Conservation (phyloP, 2,888 invertebrate genomes). For the Leucoma salicis region DNA sequence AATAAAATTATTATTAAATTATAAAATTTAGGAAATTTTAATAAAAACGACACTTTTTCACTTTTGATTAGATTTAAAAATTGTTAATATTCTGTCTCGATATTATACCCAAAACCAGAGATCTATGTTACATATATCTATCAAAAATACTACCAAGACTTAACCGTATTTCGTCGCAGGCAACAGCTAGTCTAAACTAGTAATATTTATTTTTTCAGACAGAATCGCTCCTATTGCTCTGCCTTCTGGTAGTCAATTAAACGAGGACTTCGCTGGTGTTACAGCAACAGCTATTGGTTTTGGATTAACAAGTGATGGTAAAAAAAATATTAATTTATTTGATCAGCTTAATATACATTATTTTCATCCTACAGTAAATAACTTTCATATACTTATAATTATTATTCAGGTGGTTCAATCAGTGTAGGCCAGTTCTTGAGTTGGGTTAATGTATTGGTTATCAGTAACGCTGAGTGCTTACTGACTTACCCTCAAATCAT, state of each 20-base stretch:
- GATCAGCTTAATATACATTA: not conserved
- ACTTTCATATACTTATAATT: not conserved
- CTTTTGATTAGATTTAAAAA: too few relatives aligned
- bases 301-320: slow-evolving; percentile 42
- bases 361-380: not conserved
- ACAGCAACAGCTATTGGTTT: slow-evolving; percentile 42
- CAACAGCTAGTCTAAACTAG: too few relatives aligned
- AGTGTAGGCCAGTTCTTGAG: slow-evolving; percentile 22
- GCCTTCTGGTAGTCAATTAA: slow-evolving; percentile 34
- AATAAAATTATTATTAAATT: too few relatives aligned
- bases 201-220: slow-evolving; percentile 22
- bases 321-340: slow-evolving; percentile 6
- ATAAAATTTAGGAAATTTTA: too few relatives aligned
- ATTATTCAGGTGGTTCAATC: slow-evolving; percentile 7
- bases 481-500: slow-evolving; percentile 27
- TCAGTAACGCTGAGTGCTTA: slow-evolving; percentile 33
- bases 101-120: too few relatives aligned
- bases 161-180: too few relatives aligned
- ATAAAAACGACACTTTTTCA: too few relatives aligned
- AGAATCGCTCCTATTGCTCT: slow-evolving; percentile 34
- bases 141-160: too few relatives aligned
- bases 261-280: slow-evolving; percentile 32
- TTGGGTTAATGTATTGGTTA: slow-evolving; percentile 27
- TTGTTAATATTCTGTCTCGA: too few relatives aligned
- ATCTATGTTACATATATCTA: too few relatives aligned